These are phyloP conservation scores for Sogatella furcifera DNA, from an alignment of 1,140 invertebrate species.

Conservation along the genomic window DNA sequence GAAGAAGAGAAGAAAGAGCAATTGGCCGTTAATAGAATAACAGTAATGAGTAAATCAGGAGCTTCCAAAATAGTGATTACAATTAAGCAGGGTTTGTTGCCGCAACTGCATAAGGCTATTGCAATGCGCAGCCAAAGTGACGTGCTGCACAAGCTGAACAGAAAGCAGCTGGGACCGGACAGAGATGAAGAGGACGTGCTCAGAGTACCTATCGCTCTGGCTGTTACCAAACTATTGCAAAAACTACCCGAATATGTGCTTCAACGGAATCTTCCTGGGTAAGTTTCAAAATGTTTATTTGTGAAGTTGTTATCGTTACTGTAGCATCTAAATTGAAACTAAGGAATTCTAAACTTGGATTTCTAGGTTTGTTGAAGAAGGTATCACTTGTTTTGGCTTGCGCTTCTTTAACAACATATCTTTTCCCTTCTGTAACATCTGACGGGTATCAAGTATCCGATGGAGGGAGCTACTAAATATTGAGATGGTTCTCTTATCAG, in stretches of 20 bases:
- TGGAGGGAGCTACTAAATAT: too few relatives aligned
- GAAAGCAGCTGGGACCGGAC: slow-evolving; percentile 45
- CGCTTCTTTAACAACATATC: too few relatives aligned
- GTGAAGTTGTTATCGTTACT: neutral
- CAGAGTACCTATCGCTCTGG: slow-evolving; percentile 82
- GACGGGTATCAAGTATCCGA: too few relatives aligned
- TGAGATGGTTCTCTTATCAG: too few relatives aligned
- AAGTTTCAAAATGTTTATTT: slow-evolving; percentile 23
- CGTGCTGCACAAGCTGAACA: slow-evolving; percentile 35
- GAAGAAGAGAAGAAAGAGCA: slow-evolving; percentile 22
- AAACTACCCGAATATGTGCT: slow-evolving; percentile 67
- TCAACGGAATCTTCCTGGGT: slow-evolving; percentile 69
- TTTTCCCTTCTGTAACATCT: too few relatives aligned
- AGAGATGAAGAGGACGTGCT: slow-evolving; percentile 83
- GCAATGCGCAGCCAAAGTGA: slow-evolving; percentile 63
- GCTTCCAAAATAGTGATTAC: slow-evolving; percentile 61
- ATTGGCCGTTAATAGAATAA: slow-evolving; percentile 37
- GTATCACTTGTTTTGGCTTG: too few relatives aligned
- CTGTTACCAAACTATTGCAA: slow-evolving; percentile 84
- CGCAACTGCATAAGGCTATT: slow-evolving; percentile 53
- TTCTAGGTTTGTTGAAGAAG: neutral
- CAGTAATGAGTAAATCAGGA: slow-evolving; percentile 49
- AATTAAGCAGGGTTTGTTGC: slow-evolving; percentile 48
- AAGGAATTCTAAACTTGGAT: neutral
- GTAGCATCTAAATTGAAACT: neutral